Evolutionary conservation across 2,888 invertebrate species (phyloP).

Genomic region (Axea sp.): DNA sequence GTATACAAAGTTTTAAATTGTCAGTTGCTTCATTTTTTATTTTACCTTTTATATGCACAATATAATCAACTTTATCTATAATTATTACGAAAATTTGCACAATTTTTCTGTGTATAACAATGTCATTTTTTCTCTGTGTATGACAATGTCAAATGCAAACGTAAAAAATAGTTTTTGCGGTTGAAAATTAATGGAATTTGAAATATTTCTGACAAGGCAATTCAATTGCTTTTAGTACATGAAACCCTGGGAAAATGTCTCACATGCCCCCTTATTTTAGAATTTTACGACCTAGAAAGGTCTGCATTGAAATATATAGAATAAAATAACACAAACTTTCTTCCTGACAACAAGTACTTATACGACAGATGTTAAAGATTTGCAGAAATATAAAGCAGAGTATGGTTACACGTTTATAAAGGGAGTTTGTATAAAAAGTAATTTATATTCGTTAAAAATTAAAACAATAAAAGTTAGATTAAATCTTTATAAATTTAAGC

Average conservation of each 20-base stretch:
- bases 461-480: no score
- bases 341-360: slow-evolving; percentile 39
- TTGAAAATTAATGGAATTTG: slow-evolving; percentile 45
- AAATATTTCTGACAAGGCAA: slow-evolving; percentile 18
- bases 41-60: no score
- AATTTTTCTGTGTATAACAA: no score
- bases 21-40: no score
- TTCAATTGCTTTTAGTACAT: slow-evolving; percentile 15
- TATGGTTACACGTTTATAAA: slow-evolving; percentile 5
- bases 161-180: no score
- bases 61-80: no score
- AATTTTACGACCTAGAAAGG: slow-evolving; percentile 37
- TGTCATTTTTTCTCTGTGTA: no score
- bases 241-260: slow-evolving; percentile 42
- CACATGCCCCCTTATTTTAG: slow-evolving; percentile 38
- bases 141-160: no score
- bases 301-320: slow-evolving; percentile 33
- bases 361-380: slow-evolving; percentile 45
- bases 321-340: slow-evolving; percentile 39
- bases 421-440: neutral
- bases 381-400: slow-evolving; percentile 30
- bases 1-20: no score
- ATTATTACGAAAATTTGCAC: no score
- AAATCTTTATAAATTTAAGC: no score
- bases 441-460: slow-evolving; percentile 3